These are phyloP conservation scores for Hydrozoanthus tunicans DNA, from an alignment of 64 coral and sea anemone genomes.

Conservation along the genomic window DNA sequence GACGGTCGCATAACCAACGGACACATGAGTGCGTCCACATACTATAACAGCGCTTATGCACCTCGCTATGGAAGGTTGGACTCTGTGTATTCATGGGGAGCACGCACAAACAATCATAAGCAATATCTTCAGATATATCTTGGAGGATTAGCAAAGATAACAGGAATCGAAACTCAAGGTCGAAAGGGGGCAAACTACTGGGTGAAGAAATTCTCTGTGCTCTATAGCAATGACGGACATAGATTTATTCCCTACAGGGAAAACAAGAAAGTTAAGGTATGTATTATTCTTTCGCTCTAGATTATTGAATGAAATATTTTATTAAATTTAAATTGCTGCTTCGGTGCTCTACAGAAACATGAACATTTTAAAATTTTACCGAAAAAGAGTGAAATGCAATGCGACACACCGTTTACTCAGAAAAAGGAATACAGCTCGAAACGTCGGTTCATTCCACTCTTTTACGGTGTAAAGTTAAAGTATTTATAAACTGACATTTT, in stretches of 20 bases:
- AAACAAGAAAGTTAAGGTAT: slow-evolving; percentile 26
- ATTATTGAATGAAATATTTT: not conserved
- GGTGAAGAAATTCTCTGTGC: slow-evolving; percentile 73
- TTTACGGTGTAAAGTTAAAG: too few species aligned
- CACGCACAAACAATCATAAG: slow-evolving; percentile 10
- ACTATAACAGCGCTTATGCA: slow-evolving; percentile 15
- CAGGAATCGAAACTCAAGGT: slow-evolving; percentile 70
- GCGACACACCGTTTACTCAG: too few species aligned
- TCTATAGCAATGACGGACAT: slow-evolving; percentile 64
- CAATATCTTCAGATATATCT: slow-evolving; percentile 82
- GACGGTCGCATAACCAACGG: slow-evolving; percentile 7
- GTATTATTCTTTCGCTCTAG: not conserved
- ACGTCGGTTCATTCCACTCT: too few species aligned
- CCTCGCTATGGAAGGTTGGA: slow-evolving; percentile 23
- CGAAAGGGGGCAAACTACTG: slow-evolving; percentile 67
- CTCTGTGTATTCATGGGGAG: slow-evolving; percentile 37
- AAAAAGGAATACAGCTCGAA: too few species aligned
- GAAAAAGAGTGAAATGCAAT: too few species aligned
- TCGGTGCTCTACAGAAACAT: not conserved
- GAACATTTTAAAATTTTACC: not conserved
- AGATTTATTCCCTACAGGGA: slow-evolving; percentile 66
- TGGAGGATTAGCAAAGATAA: slow-evolving; percentile 59
- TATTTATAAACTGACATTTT: too few species aligned
- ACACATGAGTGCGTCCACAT: slow-evolving; percentile 11
- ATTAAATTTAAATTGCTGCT: too few species aligned